Base-by-base conservation (phyloP, 2,113 vertebrate genomes). In the Scolopax mira region DNA sequence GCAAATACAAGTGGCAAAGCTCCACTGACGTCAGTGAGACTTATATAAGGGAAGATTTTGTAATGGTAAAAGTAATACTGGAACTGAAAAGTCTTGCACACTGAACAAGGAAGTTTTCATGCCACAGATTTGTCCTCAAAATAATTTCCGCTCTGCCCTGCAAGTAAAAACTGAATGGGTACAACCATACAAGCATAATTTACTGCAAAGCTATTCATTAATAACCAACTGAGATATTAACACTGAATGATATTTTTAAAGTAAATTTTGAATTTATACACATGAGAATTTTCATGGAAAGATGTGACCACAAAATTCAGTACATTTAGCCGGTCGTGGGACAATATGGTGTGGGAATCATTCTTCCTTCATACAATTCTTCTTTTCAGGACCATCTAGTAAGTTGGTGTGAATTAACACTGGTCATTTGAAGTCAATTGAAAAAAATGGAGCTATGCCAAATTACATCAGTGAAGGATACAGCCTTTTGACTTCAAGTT, bases 401-500 rank as follows among this genome's bases (percentile, higher is more conserved):
- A 90, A 95, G 64, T 71, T 84, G 55, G 71, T 96, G 79, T 90
- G 93, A 96, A 91, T 95, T 86, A 96, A 96, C 95, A 96, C 79
- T 89, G 79, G 82, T 37, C 85, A 71, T 96, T 95, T 96, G 82
- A 96, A 97, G 89, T 90, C 88, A 65, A 78, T 28, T 84, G 71
- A 51, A 75, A 73, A 91, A 96, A 94, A 88, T 74, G 92, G 88
- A 93, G 60, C n/a, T 49, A 28, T 52, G 92, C 94, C 92, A 96
- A 93, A 96, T 95, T 66, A 95, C 88, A 95, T 91, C 95, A 96
- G 94, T 55, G 82, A 89, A 86, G 87, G 85, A 94, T 85, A 71
- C 92, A 95, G 89, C 84, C 92, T 95, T 96, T 95, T 95, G 96
- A 95, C 91, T 94, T 96, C 79, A 91, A 96, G 88, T 96, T 96